phyloP scores from a whole-genome alignment of 1,140 invertebrate species.

The Agrypnia vestita region DNA sequence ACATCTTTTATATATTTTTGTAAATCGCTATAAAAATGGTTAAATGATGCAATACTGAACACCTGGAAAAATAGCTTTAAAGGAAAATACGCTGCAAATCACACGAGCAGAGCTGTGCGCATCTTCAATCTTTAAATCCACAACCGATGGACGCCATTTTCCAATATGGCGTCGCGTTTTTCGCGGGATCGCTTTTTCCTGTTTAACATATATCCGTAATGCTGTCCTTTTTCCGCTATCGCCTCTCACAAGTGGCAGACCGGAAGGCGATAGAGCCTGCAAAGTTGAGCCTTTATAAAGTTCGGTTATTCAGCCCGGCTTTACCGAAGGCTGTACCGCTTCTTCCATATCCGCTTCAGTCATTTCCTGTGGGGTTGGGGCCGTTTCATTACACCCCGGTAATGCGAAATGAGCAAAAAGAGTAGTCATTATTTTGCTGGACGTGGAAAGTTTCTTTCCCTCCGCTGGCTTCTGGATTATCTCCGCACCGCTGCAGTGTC shows the following conservation, averaged over 20 bases:
- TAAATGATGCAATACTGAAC: too few relatives aligned
- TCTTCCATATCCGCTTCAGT: slow-evolving; percentile 50
- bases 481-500: neutral
- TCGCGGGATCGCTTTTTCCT: slow-evolving; percentile 52
- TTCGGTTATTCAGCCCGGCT: slow-evolving; percentile 44
- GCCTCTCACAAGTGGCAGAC: slow-evolving; percentile 55
- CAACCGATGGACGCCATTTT: slow-evolving; percentile 16
- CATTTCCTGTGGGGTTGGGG: slow-evolving; percentile 31
- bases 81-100: neutral
- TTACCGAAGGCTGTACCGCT: slow-evolving; percentile 47
- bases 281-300: slow-evolving; percentile 52
- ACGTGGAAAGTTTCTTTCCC: slow-evolving; percentile 13
- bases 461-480: slow-evolving; percentile 35
- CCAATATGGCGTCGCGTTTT: slow-evolving; percentile 45
- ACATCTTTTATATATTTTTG: too few relatives aligned
- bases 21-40: too few relatives aligned
- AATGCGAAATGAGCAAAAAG: slow-evolving; percentile 59
- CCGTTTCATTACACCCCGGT: slow-evolving; percentile 52
- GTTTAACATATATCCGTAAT: slow-evolving; percentile 60
- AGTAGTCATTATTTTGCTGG: slow-evolving; percentile 42
- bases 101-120: neutral
- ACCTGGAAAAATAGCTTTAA: too few relatives aligned
- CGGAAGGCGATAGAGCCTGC: slow-evolving; percentile 53
- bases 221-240: slow-evolving; percentile 53
- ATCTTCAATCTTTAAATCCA: neutral